A percentile compares a stretch with the other conserved stretches of the same genome.
phyloP scores from a whole-genome alignment of 2,888 invertebrate species.

The Drosophila affinis region DNA sequence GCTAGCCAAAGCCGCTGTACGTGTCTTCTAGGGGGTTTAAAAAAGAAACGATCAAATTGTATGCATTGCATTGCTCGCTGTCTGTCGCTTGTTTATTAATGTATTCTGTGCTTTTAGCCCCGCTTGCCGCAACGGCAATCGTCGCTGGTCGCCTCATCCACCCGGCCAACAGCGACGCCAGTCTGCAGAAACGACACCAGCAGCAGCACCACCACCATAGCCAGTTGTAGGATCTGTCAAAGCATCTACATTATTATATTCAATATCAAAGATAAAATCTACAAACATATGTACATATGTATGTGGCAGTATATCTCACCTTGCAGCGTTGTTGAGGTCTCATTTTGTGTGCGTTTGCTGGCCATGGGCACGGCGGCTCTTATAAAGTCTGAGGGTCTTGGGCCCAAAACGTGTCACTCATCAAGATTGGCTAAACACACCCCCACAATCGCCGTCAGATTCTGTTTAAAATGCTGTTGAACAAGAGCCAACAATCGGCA shows the following conservation, averaged over 20 bases:
- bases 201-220: slow-evolving; percentile 45
- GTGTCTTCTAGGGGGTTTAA: slow-evolving; percentile 62
- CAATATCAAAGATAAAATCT: background rate
- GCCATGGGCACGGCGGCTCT: slow-evolving; percentile 47
- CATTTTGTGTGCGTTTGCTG: slow-evolving; percentile 53
- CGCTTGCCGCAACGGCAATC: slow-evolving; percentile 58
- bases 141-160: slow-evolving; percentile 43
- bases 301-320: slow-evolving; percentile 46
- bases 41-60: slow-evolving; percentile 52
- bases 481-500: slow-evolving; percentile 34
- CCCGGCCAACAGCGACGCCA: slow-evolving; percentile 14
- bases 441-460: background rate
- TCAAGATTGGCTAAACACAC: slow-evolving; percentile 54
- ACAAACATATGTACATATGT: background rate
- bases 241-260: background rate
- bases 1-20: slow-evolving; percentile 56
- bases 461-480: slow-evolving; percentile 54
- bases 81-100: slow-evolving; percentile 61
- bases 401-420: slow-evolving; percentile 59
- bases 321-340: slow-evolving; percentile 51
- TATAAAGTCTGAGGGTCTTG: slow-evolving; percentile 65
- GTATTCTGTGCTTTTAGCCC: slow-evolving; percentile 47
- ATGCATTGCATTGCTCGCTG: slow-evolving; percentile 50
- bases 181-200: slow-evolving; percentile 31
- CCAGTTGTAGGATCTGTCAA: slow-evolving; percentile 51